Base-by-base conservation (phyloP, 2,113 vertebrate species). In the Nycticorax nycticorax region DNA sequence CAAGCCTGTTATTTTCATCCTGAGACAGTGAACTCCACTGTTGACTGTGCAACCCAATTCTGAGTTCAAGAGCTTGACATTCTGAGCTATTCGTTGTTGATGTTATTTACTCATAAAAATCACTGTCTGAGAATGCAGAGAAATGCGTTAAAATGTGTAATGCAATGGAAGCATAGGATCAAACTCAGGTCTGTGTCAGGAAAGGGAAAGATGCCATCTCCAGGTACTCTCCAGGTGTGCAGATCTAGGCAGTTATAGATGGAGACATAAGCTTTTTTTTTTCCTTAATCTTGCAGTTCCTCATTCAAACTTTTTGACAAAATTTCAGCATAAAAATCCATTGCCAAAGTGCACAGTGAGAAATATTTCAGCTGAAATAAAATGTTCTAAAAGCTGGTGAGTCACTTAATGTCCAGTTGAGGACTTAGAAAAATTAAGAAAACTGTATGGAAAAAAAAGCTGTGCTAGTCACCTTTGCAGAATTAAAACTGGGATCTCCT, bases 41-140 rank as follows among this genome's bases (percentile, higher is more conserved):
- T 87, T 95, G 45, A 48, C 53, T 62, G 43, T 60, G 57, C 86
- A 91, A 80, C 50, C 10, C 28, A 79, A 6, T 94, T 79, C 89
- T 71, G 84, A 88, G 74, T 88, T 94, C 87, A 94, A 77, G 81
- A 85, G 85, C 71, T 96, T 90, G 75, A 82, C 71, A 86, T 91
- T 97, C 79, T 85, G 67, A 92, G 63, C 87, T 83, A 80, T 85
- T 95, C 23, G 52, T 91, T 88, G 71, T 89, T 95, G 74, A 89
- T 60, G 60, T 79, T 96, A 76, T 95, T 95, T 95, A 89, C 91
- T 93, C 74, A 82, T 85, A 88, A 95, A 96, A 93, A 92, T 96
- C 84, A 91, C 89, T 93, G 95, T 78, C 88, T 94, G 92, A 95
- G 91, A 96, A 96, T 89, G 87, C 74, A 88, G 91, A 91, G 71